A percentile compares a stretch with the other conserved stretches of the same genome.
Conservation (phyloP, 1,140 invertebrate species). For the Eriocheir sinensis region DNA sequence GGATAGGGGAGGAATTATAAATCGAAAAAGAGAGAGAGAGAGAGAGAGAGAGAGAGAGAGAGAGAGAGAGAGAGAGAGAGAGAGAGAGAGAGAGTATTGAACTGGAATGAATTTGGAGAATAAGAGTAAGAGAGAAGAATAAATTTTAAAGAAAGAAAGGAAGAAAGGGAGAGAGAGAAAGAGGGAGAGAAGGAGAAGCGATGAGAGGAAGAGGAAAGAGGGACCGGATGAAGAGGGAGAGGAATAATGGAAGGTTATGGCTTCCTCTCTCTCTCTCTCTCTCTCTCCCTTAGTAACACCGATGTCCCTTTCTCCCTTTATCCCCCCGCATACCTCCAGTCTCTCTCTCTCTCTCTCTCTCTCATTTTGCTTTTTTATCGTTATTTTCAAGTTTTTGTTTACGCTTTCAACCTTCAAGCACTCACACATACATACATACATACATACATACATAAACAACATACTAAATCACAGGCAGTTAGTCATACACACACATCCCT, state of each 20-base stretch:
- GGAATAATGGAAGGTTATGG: slow-evolving; percentile 2
- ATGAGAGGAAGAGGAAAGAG: neutral
- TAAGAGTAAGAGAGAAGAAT: neutral
- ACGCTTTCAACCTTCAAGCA: no score
- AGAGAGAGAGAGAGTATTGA: neutral
- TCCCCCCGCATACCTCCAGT: no score
- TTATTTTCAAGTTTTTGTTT: no score
- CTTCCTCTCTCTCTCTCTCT: slow-evolving; percentile 6
- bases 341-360: neutral
- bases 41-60: slow-evolving; percentile 12
- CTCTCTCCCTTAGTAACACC: neutral
- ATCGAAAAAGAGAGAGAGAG: slow-evolving; percentile 5
- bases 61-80: slow-evolving; percentile 21
- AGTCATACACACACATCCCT: neutral
- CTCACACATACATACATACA: neutral
- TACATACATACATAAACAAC: slow-evolving; percentile 10
- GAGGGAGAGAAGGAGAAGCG: neutral
- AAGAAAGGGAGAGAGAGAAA: neutral
- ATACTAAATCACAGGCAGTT: neutral
- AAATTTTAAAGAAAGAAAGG: neutral
- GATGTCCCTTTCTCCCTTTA: no score
- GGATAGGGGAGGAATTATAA: neutral
- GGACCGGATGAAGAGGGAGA: neutral
- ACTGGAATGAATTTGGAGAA: slow-evolving; percentile 16
- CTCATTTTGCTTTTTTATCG: neutral